Base-by-base conservation (phyloP, 2,113 vertebrate genomes). In the Syrmaticus mikado region DNA sequence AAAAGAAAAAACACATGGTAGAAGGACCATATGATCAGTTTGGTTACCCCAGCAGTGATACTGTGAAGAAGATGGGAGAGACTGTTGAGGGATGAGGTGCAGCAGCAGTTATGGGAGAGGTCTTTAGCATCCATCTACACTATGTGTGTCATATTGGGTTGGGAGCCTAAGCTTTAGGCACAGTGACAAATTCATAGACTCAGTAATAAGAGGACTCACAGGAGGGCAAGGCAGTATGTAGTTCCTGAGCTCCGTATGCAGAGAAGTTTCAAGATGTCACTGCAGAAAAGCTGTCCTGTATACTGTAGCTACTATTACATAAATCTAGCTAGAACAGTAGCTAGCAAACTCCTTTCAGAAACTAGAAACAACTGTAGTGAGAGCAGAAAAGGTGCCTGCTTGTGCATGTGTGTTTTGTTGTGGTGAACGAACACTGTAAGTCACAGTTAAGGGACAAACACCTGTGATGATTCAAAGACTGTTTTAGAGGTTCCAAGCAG, bases 231-330 rank as follows among this genome's bases (percentile, higher is more conserved):
- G 36, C 25, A 80, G 19, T 16, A 57, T 21, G 40, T 76, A 19
- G 8, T 41, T 82, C 19, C 34, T 85, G 79, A 82, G 22, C 30
- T 70, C 46, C 28, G 46, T 7, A 13, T 3, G 10, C 27, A 21
- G 50, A 46, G 41, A 32, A 13, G 8, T 72, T 94, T 65, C 32
- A 48, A 46, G 79, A 38, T 28, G 15, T 64, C 34, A 14, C 20
- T 3, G 34, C 28, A 48, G 30, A 67, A 77, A 40, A 81, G n/a
- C 46, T 82, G 58, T 11, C 28, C 53, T 57, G 19, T 68, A 16
- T 34, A 32, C 38, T 38, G 25, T 13, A 55, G 6, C 32, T 28
- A 11, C 21, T 0, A 0, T 16, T 16, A 7, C 2, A 3, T 38
- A n/a, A 64, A 65, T 34, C 76, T 40, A 68, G 36, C 48, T 38